Evolutionary conservation across 2,888 invertebrate species (phyloP).

Genomic region (Hermaeophaga mercurialis): DNA sequence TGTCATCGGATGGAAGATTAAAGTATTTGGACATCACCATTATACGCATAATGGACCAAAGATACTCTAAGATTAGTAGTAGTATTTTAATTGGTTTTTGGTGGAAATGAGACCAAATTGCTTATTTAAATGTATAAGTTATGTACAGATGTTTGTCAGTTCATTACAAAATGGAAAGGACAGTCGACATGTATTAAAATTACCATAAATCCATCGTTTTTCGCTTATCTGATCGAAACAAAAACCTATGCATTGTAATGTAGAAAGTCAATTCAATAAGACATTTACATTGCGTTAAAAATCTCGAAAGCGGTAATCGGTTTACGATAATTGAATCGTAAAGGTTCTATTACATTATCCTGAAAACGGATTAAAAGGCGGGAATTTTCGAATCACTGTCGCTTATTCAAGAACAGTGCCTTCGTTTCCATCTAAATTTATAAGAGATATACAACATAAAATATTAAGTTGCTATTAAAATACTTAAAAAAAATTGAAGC

Average conservation of each 20-base stretch:
- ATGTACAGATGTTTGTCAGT: constrained; percentile 19
- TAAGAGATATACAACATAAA: no score
- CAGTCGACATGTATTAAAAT: constrained; percentile 31
- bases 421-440: no score
- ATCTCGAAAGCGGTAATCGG: constrained; percentile 29
- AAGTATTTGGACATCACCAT: constrained; percentile 5
- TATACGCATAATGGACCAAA: constrained; percentile 17
- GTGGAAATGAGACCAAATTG: constrained; percentile 4
- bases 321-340: constrained; percentile 37
- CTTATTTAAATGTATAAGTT: constrained; percentile 17
- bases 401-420: no score
- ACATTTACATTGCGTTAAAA: constrained; percentile 35
- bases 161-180: constrained; percentile 30
- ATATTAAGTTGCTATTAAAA: no score
- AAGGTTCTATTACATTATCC: constrained; percentile 27
- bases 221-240: constrained; percentile 38
- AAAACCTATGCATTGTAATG: constrained; percentile 38
- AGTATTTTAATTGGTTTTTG: constrained; percentile 22
- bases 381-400: no score
- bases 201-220: constrained; percentile 33
- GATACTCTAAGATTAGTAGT: constrained; percentile 8
- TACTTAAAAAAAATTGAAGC: no score
- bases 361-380: constrained; percentile 18
- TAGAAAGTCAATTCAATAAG: constrained; percentile 31
- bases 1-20: constrained; percentile 5